Conservation (phyloP, 1,140 invertebrate species). For the Drosophila navojoa region DNA sequence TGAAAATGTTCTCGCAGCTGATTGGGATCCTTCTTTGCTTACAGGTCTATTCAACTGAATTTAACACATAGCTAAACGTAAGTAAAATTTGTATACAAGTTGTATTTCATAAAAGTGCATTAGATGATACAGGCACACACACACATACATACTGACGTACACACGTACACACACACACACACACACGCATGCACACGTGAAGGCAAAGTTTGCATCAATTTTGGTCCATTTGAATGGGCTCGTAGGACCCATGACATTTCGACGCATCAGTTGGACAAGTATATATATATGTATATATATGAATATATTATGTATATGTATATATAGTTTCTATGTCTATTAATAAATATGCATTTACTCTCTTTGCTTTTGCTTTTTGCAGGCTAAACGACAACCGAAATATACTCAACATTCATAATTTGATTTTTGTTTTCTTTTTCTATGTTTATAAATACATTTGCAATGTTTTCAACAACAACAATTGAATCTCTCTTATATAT, state of each 20-base stretch:
- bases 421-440: slow-evolving; percentile 20
- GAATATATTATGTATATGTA: slow-evolving; percentile 3
- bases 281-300: slow-evolving; percentile 18
- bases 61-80: slow-evolving; percentile 58
- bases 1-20: slow-evolving; percentile 28
- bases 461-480: slow-evolving; percentile 54
- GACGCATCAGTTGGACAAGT: slow-evolving; percentile 23
- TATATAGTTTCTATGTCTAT: slow-evolving; percentile 14
- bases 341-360: slow-evolving; percentile 21
- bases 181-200: slow-evolving; percentile 27
- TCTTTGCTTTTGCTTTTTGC: slow-evolving; percentile 6
- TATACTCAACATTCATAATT: slow-evolving; percentile 57
- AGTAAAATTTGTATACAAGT: slow-evolving; percentile 38
- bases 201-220: slow-evolving; percentile 29
- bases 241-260: not conserved
- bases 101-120: slow-evolving; percentile 43
- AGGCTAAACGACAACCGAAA: slow-evolving; percentile 40
- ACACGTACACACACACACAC: not conserved
- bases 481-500: slow-evolving; percentile 49
- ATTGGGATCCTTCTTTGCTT: slow-evolving; percentile 34
- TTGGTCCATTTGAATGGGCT: slow-evolving; percentile 9
- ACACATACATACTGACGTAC: not conserved
- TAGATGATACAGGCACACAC: slow-evolving; percentile 27
- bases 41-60: slow-evolving; percentile 22
- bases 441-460: slow-evolving; percentile 69